Evolutionary conservation across 2,113 vertebrate genomes (phyloP).

Genomic region (Uropsilus gracilis): DNA sequence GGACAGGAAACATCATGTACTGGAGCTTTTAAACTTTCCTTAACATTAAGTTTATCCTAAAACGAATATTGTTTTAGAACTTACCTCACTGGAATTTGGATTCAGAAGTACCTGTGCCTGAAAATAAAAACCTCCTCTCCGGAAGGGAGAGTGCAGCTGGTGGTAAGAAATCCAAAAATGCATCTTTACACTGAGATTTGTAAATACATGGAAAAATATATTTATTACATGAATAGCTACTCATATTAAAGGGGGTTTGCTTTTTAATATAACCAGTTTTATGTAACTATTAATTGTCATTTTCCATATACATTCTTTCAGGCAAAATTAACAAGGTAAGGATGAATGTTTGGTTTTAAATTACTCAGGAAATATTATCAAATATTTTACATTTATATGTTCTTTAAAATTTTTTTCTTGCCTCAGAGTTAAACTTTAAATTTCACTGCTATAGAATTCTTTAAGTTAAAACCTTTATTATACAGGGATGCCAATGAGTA

Average conservation of each 20-base stretch:
- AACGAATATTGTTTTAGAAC: slow-evolving; percentile 73
- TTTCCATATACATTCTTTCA: slow-evolving; percentile 72
- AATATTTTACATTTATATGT: neutral
- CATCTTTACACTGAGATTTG: neutral
- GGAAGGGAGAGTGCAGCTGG: slow-evolving; percentile 46
- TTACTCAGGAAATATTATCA: slow-evolving; percentile 19
- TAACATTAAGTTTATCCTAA: slow-evolving; percentile 43
- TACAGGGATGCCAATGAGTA: neutral
- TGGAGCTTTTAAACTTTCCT: neutral
- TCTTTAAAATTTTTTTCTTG: slow-evolving; percentile 14
- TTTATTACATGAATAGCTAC: neutral
- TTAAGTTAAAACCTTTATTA: neutral
- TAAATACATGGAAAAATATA: neutral
- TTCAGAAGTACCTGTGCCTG: slow-evolving; percentile 53
- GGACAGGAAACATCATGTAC: neutral
- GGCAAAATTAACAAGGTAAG: slow-evolving; percentile 80
- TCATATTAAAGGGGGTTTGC: slow-evolving; percentile 30
- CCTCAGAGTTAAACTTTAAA: neutral
- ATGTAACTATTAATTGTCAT: slow-evolving; percentile 66
- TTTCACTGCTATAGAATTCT: slow-evolving; percentile 24
- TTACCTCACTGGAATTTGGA: slow-evolving; percentile 64
- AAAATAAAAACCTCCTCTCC: slow-evolving; percentile 47
- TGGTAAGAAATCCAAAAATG: slow-evolving; percentile 64
- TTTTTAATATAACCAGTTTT: slow-evolving; percentile 22
- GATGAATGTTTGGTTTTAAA: slow-evolving; percentile 58